Evolutionary conservation across 2,113 vertebrate genomes (phyloP).

Genomic region (Himantopus leucocephalus): DNA sequence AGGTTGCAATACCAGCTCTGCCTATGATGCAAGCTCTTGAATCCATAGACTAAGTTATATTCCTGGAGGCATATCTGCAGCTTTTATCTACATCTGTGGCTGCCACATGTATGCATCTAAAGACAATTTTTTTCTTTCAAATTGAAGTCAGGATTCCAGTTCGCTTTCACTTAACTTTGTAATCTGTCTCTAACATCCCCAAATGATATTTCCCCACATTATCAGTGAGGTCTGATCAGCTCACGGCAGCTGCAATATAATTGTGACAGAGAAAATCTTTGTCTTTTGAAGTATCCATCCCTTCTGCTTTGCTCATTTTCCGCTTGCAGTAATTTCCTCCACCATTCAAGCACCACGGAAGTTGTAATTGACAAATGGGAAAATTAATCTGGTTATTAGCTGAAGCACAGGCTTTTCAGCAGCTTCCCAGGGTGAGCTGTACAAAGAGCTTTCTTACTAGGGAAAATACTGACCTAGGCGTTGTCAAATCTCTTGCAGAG

Average conservation of each 20-base stretch:
- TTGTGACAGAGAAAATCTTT: not conserved
- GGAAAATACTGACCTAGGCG: not conserved
- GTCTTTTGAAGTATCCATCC: not conserved
- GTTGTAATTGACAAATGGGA: not conserved
- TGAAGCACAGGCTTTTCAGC: not conserved
- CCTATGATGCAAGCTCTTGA: not conserved
- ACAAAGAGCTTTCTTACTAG: not conserved
- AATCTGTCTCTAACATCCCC: not conserved
- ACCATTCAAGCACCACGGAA: not conserved
- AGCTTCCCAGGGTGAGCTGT: not conserved
- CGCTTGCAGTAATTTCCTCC: not conserved
- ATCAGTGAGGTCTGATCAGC: not conserved
- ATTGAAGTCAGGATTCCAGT: not conserved
- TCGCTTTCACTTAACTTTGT: not conserved
- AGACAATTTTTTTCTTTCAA: not conserved
- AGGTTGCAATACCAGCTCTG: not conserved
- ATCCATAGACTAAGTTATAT: not conserved
- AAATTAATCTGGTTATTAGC: not conserved
- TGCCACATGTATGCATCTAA: not conserved
- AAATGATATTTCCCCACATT: not conserved
- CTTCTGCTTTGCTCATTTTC: not conserved
- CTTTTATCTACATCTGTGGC: not conserved
- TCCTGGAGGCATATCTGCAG: not conserved
- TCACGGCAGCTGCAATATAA: not conserved
- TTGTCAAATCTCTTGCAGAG: not conserved